phyloP scores from a whole-genome alignment of 2,113 vertebrate genomes.

The Cariama cristata region DNA sequence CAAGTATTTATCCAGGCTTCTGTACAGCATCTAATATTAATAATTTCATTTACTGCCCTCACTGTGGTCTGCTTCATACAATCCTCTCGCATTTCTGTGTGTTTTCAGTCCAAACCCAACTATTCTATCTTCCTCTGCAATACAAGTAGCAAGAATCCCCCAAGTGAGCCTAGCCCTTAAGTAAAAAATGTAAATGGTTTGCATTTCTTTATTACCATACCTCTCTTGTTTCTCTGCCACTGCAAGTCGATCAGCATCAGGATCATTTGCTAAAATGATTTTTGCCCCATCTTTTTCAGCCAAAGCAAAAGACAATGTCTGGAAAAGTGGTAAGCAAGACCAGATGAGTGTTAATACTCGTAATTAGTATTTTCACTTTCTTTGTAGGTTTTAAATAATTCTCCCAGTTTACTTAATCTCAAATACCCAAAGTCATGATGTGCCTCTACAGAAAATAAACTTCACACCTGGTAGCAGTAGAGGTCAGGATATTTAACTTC shows the following conservation, averaged over 20 bases:
- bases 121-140: not conserved
- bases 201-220: slow-evolving; percentile 65
- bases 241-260: slow-evolving; percentile 94
- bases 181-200: not conserved
- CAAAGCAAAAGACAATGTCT: slow-evolving; percentile 93
- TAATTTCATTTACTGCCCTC: not conserved
- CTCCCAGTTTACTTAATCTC: not conserved
- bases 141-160: not conserved
- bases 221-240: slow-evolving; percentile 92
- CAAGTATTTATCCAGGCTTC: not conserved
- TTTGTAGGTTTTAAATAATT: not conserved
- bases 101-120: not conserved
- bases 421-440: not conserved
- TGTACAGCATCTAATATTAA: not conserved
- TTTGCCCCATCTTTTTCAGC: slow-evolving; percentile 89
- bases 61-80: not conserved
- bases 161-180: not conserved
- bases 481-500: not conserved
- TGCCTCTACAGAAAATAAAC: not conserved
- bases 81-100: not conserved
- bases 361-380: not conserved
- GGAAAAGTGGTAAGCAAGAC: slow-evolving; percentile 44
- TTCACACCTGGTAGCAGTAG: not conserved
- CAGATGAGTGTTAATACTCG: not conserved
- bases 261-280: slow-evolving; percentile 94